Base-by-base conservation (phyloP, 2,888 invertebrate species). In the Ryuthela nishihirai region DNA sequence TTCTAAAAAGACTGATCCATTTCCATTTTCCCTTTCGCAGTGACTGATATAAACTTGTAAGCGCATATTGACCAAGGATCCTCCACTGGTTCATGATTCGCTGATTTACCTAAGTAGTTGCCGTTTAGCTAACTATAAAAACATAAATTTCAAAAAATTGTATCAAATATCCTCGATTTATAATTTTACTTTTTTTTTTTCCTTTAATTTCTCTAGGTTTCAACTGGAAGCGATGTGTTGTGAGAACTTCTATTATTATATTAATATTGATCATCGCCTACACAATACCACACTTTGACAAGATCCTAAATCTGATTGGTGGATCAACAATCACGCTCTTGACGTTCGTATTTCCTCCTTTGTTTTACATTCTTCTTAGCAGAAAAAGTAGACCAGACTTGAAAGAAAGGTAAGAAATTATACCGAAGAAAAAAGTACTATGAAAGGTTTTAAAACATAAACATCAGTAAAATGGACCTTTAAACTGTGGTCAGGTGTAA, bases 261-360 rank as follows among this genome's bases (percentile, higher is more conserved):
- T 64, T 85, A 2, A 85, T 85, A 0, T 82, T 91, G 9, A 79
- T 87, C 20, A 77, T 91, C 3, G 89, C 87, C 0, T 89, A 90
- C 74, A 80, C 85, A 0, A 83, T 92, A 0, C 91, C 92, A 1
- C 80, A 85, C 65, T 90, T 92, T 71, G 90, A 91, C 69, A 78
- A 89, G 15, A 85, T 92, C 12, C 87, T 92, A 84, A 84, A 88
- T 2, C 76, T 92, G 0, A 83, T 92, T 15, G 92, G 92, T 0
- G 90, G 89, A 4, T 85, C 87, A 0, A 78, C 92, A 4, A 87
- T 85, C 0, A 88, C 89, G 0, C 87, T 90, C 0, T 75, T 92
- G 10, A 85, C 90, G 68, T 92, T 91, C 67, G 81, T 92, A 56
- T 80, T 88, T 54, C 92, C 92, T 0, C 87, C 91, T 0, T 67